Percentiles rank a stretch among this genome's conserved stretches.
Conservation (phyloP, 1,140 invertebrate genomes). For the Mizuhopecten yessoensis region DNA sequence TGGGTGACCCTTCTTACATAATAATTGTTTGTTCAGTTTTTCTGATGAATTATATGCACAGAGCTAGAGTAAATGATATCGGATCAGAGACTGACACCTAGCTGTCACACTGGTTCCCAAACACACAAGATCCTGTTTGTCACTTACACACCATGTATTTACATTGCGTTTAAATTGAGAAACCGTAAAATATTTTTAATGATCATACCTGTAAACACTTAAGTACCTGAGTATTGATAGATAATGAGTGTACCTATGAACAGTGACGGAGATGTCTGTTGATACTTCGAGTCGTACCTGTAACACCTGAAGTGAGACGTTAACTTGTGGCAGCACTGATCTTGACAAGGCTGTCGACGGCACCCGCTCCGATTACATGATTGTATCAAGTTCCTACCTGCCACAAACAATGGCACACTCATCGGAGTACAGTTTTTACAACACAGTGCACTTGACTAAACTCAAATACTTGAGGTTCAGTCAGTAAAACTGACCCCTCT, state of each 20-base stretch:
- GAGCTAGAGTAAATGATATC: no score
- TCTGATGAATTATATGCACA: no score
- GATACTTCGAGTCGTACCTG: neutral
- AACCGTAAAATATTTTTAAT: no score
- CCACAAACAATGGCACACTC: conserved; percentile 1
- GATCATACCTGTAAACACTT: neutral
- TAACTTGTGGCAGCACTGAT: neutral
- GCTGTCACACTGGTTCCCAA: no score
- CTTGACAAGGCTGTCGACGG: neutral
- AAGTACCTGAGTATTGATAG: neutral
- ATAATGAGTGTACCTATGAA: no score
- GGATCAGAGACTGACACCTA: no score
- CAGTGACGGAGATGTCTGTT: no score
- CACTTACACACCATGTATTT: no score
- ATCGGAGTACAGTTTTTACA: conserved; percentile 19
- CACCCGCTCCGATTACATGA: conserved; percentile 2
- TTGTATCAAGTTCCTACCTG: neutral
- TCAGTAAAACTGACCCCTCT: neutral
- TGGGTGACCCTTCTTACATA: no score
- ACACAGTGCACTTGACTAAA: conserved; percentile 3
- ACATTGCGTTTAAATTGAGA: no score
- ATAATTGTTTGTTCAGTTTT: no score
- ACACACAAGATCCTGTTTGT: no score
- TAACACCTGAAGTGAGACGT: neutral
- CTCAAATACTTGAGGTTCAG: neutral